Base-by-base conservation (phyloP, 2,113 vertebrate genomes). In the Mus spicilegus region DNA sequence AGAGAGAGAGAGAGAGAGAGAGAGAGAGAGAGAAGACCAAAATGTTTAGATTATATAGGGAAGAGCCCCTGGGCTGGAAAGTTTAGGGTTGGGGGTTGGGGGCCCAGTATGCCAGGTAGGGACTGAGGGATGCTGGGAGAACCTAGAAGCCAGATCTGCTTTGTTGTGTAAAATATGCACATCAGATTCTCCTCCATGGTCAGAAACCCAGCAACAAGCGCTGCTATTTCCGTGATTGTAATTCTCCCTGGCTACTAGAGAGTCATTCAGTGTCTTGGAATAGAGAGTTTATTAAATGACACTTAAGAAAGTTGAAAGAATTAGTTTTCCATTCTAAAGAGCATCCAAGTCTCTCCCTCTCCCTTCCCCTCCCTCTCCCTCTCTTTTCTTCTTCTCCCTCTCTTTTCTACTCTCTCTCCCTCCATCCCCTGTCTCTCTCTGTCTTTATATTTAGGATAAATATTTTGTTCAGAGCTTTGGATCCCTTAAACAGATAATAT, bases 241-340 rank as follows among this genome's bases (percentile, higher is more conserved):
- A 85, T 78, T 94, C 78, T 89, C 49, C 13, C 39, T 93, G 63
- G 58, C 67, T 19, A 1, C 49, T 78, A 51, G 78, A 91, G 58
- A 84, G 54, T 30, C 91, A 73, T 86, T 92, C 88, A 73, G 46
- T 86, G 51, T 16, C 87, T 94, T 91, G 76, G 87, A 91, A 88
- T 92, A 85, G 69, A 84, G 89, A 89, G 93, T 96, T 95, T 90
- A 90, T 93, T 97, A 94, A 96, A 90, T 69, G 78, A 90, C 56
- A 96, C 70, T 73, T 80, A 94, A 94, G 92, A 78, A 94, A 95
- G 42, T 89, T 76, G 75, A 91, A 97, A 97, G 69, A 91, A 94
- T 92, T 78, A 94, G 84, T 54, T 17, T 89, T 97, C 4, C 19
- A 89, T 63, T 85, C 78, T 33, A 92, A 93, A 95, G 93, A 93